Evolutionary conservation across 2,888 invertebrate genomes (phyloP).

Genomic region (Polymixis flavicincta): DNA sequence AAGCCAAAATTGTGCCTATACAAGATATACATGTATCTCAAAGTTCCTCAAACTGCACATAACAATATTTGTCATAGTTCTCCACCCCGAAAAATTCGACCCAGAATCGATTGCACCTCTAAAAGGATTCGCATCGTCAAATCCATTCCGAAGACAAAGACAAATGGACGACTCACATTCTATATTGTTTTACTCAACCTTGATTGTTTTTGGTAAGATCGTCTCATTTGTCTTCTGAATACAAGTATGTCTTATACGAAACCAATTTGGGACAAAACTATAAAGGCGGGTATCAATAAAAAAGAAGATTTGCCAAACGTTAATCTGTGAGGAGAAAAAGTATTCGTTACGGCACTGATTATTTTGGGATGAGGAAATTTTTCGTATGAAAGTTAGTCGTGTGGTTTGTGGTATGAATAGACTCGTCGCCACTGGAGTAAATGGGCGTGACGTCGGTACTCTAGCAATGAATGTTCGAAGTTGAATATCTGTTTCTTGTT

Average conservation of each 20-base stretch:
- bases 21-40: background rate
- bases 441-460: slow-evolving; percentile 19
- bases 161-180: slow-evolving; percentile 76
- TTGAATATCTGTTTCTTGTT: slow-evolving; percentile 22
- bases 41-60: background rate
- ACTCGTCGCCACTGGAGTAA: slow-evolving; percentile 32
- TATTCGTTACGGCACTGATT: slow-evolving; percentile 50
- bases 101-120: slow-evolving; percentile 35
- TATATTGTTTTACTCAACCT: slow-evolving; percentile 72
- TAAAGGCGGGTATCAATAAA: slow-evolving; percentile 64
- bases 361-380: slow-evolving; percentile 45
- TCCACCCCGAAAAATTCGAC: slow-evolving; percentile 9
- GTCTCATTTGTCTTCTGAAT: slow-evolving; percentile 71
- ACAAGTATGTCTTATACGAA: slow-evolving; percentile 63
- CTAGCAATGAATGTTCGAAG: background rate
- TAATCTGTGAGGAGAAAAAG: slow-evolving; percentile 50
- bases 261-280: slow-evolving; percentile 66
- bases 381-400: slow-evolving; percentile 36
- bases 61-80: background rate
- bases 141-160: slow-evolving; percentile 72
- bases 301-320: slow-evolving; percentile 59
- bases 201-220: slow-evolving; percentile 70
- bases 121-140: slow-evolving; percentile 62
- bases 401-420: slow-evolving; percentile 22
- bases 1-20: background rate